Base-by-base conservation (phyloP, 2,113 vertebrate species). In the Zosterops japonicus region DNA sequence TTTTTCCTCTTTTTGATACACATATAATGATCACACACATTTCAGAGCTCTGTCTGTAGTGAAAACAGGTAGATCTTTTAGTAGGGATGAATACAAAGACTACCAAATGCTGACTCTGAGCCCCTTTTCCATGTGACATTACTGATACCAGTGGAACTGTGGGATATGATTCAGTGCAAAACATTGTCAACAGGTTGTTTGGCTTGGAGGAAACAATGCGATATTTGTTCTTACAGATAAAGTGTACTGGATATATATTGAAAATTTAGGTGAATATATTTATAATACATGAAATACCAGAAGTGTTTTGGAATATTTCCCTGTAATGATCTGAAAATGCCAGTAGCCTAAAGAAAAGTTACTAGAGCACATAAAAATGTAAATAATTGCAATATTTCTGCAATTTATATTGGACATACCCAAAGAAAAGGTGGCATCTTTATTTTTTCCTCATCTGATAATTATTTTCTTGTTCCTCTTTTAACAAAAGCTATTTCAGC, bases 1-100 rank as follows among this genome's bases (percentile, higher is more conserved):
- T 41, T 46, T 33, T 27, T 35, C 16, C 2, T 24, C 8, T 90
- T 71, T 72, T 64, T 69, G 13, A 11, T 77, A 46, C 8, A 14
- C 7, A 4, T 55, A 5, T 31, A 72, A 18, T 22, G 15, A 47
- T 57, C 16, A 27, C 11, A 22, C 11, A 25, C 0, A 0, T 80
- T 83, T 83, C 53, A 39, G 46, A 81, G 15, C 15, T 78, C 20
- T 79, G 17, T 60, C 49, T 63, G 23, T 56, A 50, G 18, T 35
- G 33, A 56, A 77, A 87, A 71, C 25, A 90, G 19, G 29, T 52
- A 23, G 49, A 35, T 86, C 76, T 11, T 67, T 20, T 49, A 50
- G 23, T 9, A 68, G 59, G 27, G 8, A 18, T 77, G 41, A 47
- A 81, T 52, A 33, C 21, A 78, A 60, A 10, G 20, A 24, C 14